Base-by-base conservation (phyloP, 2,888 invertebrate genomes). In the Drosophila hamatofila region DNA sequence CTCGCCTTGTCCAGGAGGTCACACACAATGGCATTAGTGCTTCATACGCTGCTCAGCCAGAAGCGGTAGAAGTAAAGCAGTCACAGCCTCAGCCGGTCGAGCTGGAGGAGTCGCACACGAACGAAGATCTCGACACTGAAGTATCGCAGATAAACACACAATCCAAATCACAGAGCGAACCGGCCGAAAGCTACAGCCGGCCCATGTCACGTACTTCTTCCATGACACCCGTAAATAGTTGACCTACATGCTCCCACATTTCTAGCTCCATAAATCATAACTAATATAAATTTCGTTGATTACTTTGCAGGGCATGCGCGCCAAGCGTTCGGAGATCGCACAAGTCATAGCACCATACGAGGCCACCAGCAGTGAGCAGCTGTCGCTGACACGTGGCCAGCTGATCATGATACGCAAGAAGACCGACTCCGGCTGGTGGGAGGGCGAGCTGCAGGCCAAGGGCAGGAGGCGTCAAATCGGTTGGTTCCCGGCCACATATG, bases 401-500 rank as follows among this genome's bases (percentile, higher is more conserved):
- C 94, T 99, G 64, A 96, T 99, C 65, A 97, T 98, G 94, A 97
- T 99, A n/a, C 95, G 98, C 25, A 99, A 99, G 94, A 99, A 98
- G 92, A 98, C 98, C 0, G 96, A 97, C 84, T 97, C 97, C 54
- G 99, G 99, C 23, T 99, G 99, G 99, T 99, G 99, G 99, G 99
- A 99, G 94, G 99, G 99, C 1, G 99, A 99, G 93, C 93, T 99
- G 48, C 98, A 98, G 94, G 98, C 95, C 3, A 96, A 96, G 90
- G 98, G 98, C 1, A 95, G 97, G 85, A 97, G 97, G 91, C 94
- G 97, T 39, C 98, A 98, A 93, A 96, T 98, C 39, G 99, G 99
- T 3, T 99, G 99, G 99, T 99, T 99, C 94, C 99, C 99, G 0
- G 99, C 99, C 30, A 98, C 97, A 72, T 99, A 99, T 91, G 98